Conservation (phyloP, 2,797 vertebrate species). For the Phrynocephalus guinanensis region DNA sequence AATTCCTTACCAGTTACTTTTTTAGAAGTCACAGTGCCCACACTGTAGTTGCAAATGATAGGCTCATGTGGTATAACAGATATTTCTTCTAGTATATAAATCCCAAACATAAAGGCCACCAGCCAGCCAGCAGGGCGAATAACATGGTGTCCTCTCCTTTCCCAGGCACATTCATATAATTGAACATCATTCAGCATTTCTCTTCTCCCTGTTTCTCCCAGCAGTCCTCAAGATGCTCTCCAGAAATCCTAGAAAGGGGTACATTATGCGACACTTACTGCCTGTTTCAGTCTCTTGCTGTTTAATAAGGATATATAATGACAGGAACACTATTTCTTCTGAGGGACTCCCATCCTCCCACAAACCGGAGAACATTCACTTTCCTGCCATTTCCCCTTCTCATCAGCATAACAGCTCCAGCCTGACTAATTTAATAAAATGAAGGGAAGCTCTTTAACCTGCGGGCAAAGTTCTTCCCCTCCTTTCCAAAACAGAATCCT, state of each 20-base stretch:
- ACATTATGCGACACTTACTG: not conserved
- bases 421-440: slow-evolving; percentile 1
- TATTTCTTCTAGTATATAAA: too few species aligned
- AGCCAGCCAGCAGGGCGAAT: too few species aligned
- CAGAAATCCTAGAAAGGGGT: not conserved
- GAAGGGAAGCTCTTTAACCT: not conserved
- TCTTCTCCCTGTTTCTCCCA: too few species aligned
- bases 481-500: not conserved
- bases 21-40: too few species aligned
- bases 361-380: too few species aligned
- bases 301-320: not conserved
- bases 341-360: not conserved
- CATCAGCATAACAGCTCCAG: not conserved
- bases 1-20: too few species aligned
- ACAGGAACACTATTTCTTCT: not conserved
- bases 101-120: too few species aligned
- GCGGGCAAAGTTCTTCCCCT: not conserved
- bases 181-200: too few species aligned
- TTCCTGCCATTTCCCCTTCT: not conserved
- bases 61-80: too few species aligned
- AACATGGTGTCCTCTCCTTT: too few species aligned
- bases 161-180: too few species aligned
- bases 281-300: not conserved
- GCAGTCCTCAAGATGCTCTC: not conserved
- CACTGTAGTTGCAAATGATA: too few species aligned